Base-by-base conservation (phyloP, 64 coral and sea anemone species). In the Platygyra sinensis region DNA sequence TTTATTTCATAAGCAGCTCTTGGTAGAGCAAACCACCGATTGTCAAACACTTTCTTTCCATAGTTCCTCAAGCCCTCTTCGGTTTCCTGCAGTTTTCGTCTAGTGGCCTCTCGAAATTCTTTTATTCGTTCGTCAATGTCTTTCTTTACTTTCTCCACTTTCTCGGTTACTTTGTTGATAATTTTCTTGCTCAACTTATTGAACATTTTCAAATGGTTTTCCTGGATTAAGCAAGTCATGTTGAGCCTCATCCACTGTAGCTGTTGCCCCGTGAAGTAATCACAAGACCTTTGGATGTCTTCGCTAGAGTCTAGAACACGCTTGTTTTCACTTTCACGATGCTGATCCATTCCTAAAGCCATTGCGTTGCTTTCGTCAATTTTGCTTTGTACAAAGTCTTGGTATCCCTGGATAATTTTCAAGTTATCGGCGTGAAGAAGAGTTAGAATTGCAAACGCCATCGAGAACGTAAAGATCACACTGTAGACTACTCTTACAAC, bases 221-320 rank as follows among this genome's bases (percentile, higher is more conserved):
- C 78, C 62, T 95, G 94, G 16, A 95, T 65, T 30, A 80, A 74
- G 15, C 94, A 95, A 73, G 86, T 80, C 73, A 92, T 95, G 80
- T 89, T 95, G 90, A 72, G 78, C 15, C 46, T 62, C 13, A 95
- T 55, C 71, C 83, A 82, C 32, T 86, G 82, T 27, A 91, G 25
- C 72, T 95, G 94, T 25, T 77, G 42, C 19, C 62, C 75, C 9
- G 92, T 86, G n/a, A 80, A 86, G 57, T 88, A 86, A 32, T 95
- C 94, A 33, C 94, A 95, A 0, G 94, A 91, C n/a, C 73, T 88
- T 74, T 95, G 94, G 25, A 95, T 80, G 38, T 91, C 94, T 84
- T 92, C 90, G 4, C 73, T 76, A 11, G 91, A 72, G 36, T 95
- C 94, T 5, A 92, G 32, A 50, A 55, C 24, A 13, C 78, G 79